phyloP scores from a whole-genome alignment of 2,888 invertebrate species.

The Polylopha cassiicola region DNA sequence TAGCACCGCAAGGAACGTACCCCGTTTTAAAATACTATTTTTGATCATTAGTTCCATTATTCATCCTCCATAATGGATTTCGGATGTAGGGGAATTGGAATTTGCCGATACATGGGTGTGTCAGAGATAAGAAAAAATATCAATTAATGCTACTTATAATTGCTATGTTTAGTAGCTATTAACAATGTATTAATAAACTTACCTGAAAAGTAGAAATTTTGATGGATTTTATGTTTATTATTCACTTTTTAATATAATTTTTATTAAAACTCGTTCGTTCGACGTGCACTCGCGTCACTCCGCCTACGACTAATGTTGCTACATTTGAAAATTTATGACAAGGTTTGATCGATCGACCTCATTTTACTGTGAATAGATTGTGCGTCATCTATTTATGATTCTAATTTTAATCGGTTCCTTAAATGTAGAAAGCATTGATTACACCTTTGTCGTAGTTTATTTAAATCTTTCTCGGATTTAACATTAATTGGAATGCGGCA shows the following conservation, averaged over 20 bases:
- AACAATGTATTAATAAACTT: conserved; percentile 26
- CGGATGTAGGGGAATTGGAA: conserved; percentile 35
- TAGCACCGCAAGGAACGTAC: conserved; percentile 24
- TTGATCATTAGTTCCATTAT: conserved; percentile 1
- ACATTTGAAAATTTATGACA: conserved; percentile 22
- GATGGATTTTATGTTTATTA: conserved; percentile 30
- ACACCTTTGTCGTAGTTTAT: too few relatives aligned
- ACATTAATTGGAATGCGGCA: too few relatives aligned
- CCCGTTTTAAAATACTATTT: conserved; percentile 23
- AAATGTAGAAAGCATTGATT: too few relatives aligned
- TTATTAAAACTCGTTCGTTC: conserved; percentile 57
- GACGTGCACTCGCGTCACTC: conserved; percentile 56
- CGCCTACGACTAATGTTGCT: conserved; percentile 39
- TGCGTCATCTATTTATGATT: too few relatives aligned
- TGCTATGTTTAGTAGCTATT: neutral
- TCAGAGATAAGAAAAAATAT: conserved; percentile 45
- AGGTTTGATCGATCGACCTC: conserved; percentile 13
- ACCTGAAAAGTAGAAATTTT: conserved; percentile 37
- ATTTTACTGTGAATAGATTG: too few relatives aligned
- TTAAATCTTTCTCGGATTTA: too few relatives aligned
- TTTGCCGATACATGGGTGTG: conserved; percentile 65
- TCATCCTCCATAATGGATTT: conserved; percentile 25
- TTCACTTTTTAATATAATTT: conserved; percentile 38
- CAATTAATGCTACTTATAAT: neutral
- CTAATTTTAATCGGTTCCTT: too few relatives aligned